Evolutionary conservation across 1,140 invertebrate species (phyloP), one percentile per base, ranked within the genome.

Genomic region (Papilio dardanus): DNA sequence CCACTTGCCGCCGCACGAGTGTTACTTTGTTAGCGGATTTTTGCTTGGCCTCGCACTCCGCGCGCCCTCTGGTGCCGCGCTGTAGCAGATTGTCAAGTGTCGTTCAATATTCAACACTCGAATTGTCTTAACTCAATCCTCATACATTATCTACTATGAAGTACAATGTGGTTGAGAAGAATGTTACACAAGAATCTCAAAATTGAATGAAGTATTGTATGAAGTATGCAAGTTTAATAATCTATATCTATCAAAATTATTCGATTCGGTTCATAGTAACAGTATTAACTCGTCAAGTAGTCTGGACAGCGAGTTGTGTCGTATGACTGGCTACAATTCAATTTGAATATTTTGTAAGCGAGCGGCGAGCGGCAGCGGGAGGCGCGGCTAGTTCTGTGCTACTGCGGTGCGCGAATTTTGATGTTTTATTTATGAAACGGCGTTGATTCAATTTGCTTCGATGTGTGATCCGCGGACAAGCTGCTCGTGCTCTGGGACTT

Each of bases 21-120:
- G 89, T 89, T 89, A 90, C 89, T 83, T 92, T 88, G 89, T 92
- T 90, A 88, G 88, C 84, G 83, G 84, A 86, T 89, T 89, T 87
- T 87, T 84, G 87, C 79, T 75, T 77, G 76, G 77, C 79, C 80
- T 69, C 65, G 14, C 74, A 67, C 77, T 68, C 19, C 7, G 7
- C 3, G 7, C 8, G 7, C 8, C 21, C 7, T 24, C 69, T 67
- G 74, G 83, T 79, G 82, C 65, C 69, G 67, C 8, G 73, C 77
- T 80, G 77, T 81, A 77, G 12, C 54, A 62, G 54, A 62, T 62
- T 62, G 54, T 62, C 54, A 28, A 62, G 54, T 62, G 54, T 28
- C 54, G 16, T 62, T 62, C 54, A 62, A 62, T 62, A 28, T 28
- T 62, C 54, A 62, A 62, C 24, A 24, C 21, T 62, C 54, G 24